These are phyloP conservation scores for Lerema accius DNA, from an alignment of 1,140 invertebrate genomes.

Conservation along the genomic window DNA sequence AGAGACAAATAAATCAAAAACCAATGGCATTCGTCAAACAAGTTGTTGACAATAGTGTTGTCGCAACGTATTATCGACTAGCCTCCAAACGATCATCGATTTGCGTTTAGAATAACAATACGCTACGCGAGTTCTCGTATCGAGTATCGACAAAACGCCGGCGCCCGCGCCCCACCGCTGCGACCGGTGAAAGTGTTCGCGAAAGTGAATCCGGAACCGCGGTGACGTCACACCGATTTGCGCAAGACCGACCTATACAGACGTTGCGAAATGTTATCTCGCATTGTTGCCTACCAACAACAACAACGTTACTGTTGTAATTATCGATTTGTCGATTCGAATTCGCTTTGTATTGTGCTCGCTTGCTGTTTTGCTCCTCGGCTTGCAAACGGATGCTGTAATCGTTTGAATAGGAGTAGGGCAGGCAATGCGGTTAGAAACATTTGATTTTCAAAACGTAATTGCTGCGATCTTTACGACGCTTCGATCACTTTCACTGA, in stretches of 20 bases:
- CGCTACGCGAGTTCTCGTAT: constrained; percentile 1
- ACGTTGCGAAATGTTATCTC: constrained; percentile 67
- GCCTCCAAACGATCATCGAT: constrained; percentile 48
- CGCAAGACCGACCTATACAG: constrained; percentile 62
- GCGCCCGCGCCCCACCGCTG: constrained; percentile 46
- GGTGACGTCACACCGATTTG: constrained; percentile 74
- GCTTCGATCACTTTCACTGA: constrained; percentile 11
- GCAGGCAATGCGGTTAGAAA: neutral
- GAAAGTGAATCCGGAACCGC: constrained; percentile 78
- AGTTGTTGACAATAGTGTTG: neutral
- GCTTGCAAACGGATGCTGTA: neutral
- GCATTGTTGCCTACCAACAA: constrained; percentile 18
- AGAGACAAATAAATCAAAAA: too few relatives aligned
- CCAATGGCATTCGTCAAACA: too few relatives aligned
- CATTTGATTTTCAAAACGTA: neutral
- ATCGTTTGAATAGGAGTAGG: constrained; percentile 1
- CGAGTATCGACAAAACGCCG: constrained; percentile 33
- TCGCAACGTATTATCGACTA: constrained; percentile 42
- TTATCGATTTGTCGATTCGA: constrained; percentile 22
- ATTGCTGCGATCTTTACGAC: neutral
- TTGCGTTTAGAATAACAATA: constrained; percentile 53
- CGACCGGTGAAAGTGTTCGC: constrained; percentile 75
- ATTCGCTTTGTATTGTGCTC: constrained; percentile 37
- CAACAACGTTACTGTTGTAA: constrained; percentile 12
- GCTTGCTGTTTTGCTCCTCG: constrained; percentile 30